Conservation (phyloP, 2,888 invertebrate genomes). For the Galeopsomyia nigrocyanea region DNA sequence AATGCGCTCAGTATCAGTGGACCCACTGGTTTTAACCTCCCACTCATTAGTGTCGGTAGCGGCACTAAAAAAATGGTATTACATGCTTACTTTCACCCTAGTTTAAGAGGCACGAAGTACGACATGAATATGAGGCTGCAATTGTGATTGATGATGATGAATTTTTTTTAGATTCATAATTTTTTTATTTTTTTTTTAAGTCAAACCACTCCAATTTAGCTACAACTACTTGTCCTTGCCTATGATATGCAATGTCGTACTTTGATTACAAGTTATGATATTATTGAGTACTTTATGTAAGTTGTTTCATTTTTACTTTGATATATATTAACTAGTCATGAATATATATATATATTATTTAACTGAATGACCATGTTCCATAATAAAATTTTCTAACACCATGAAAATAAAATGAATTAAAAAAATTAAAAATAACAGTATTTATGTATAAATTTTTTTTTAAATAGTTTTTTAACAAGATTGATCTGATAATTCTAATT, state of each 20-base stretch:
- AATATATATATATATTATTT: too few species aligned
- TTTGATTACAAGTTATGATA: conserved; percentile 27
- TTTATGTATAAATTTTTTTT: conserved; percentile 3
- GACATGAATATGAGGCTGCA: conserved; percentile 18
- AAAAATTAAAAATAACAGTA: conserved; percentile 5
- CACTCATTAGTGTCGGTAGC: conserved; percentile 58
- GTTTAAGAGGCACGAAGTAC: conserved; percentile 38
- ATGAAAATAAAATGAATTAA: background rate
- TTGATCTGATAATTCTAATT: conserved; percentile 31
- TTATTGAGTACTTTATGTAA: conserved; percentile 33
- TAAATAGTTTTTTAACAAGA: conserved; percentile 20
- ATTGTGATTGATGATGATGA: too few species aligned
- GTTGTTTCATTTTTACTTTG: conserved; percentile 39
- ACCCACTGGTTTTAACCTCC: conserved; percentile 57
- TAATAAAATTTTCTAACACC: too few species aligned
- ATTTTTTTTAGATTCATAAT: background rate
- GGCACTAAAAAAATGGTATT: conserved; percentile 65
- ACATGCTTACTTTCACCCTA: conserved; percentile 54
- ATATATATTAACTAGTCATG: too few species aligned
- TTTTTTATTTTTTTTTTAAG: background rate
- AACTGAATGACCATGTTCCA: too few species aligned
- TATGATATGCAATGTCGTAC: conserved; percentile 48
- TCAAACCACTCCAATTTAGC: background rate
- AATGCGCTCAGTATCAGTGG: conserved; percentile 61
- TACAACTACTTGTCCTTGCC: background rate